Percentiles rank a stretch among this genome's conserved stretches.
phyloP scores from a whole-genome alignment of 2,797 vertebrate species.

The Remorina albescens region DNA sequence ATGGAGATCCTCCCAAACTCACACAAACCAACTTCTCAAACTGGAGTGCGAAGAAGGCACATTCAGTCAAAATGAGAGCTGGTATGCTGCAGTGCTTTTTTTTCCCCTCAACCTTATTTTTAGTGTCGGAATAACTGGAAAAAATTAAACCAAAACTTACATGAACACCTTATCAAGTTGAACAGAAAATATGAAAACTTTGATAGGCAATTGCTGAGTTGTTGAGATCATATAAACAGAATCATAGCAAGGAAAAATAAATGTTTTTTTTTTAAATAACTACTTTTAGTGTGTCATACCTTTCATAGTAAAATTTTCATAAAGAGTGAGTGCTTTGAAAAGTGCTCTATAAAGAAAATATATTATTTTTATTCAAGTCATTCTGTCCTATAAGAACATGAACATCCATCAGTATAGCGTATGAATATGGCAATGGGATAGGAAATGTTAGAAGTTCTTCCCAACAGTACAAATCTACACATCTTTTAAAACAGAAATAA shows the following conservation, averaged over 20 bases:
- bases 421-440: no score
- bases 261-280: not conserved
- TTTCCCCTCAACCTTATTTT: not conserved
- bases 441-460: no score
- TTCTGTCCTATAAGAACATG: no score
- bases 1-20: conserved; percentile 20
- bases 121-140: not conserved
- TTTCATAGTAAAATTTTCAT: no score
- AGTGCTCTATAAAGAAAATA: no score
- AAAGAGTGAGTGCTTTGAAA: no score
- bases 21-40: conserved; percentile 26
- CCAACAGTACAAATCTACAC: not conserved
- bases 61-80: conserved; percentile 12
- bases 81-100: conserved; percentile 11
- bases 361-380: no score
- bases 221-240: not conserved
- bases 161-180: not conserved
- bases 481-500: not conserved
- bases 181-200: not conserved
- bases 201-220: not conserved
- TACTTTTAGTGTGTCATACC: no score
- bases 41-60: conserved; percentile 23
- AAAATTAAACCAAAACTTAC: not conserved
- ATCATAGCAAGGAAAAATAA: not conserved
- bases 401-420: no score